Evolutionary conservation across 2,113 vertebrate species (phyloP).

Genomic region (Serinus canaria): DNA sequence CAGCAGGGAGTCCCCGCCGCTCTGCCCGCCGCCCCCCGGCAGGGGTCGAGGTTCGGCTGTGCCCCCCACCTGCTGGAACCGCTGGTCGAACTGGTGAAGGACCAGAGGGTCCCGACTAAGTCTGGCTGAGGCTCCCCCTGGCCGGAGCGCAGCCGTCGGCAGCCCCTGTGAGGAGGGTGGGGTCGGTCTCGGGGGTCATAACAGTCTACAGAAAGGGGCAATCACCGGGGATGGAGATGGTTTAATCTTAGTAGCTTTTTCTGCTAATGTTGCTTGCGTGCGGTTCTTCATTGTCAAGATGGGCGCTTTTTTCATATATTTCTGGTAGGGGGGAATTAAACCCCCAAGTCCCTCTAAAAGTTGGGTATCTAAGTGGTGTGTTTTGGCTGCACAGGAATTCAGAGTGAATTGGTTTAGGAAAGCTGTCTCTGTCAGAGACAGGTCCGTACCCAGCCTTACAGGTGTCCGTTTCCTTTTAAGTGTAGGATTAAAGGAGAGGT

Average conservation of each 20-base stretch:
- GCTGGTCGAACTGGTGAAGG: background rate
- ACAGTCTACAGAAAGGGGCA: background rate
- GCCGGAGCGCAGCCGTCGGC: background rate
- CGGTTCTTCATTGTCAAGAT: background rate
- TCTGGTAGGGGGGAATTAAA: background rate
- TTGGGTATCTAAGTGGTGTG: background rate
- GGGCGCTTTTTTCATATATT: too few relatives aligned
- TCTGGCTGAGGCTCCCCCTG: background rate
- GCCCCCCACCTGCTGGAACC: accelerated
- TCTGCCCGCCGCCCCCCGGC: background rate
- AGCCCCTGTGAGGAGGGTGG: background rate
- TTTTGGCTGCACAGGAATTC: background rate
- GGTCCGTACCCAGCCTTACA: background rate
- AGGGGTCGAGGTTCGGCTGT: background rate
- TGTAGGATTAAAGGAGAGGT: background rate
- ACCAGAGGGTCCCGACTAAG: background rate
- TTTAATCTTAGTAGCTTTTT: background rate
- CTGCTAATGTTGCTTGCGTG: accelerated
- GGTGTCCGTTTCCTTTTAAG: background rate
- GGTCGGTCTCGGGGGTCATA: accelerated
- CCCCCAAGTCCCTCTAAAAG: background rate
- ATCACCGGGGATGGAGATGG: too few relatives aligned
- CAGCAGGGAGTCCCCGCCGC: background rate
- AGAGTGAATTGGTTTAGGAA: background rate
- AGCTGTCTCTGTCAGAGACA: background rate